Evolutionary conservation across 2,797 vertebrate species (phyloP), one percentile per base, ranked within the genome.

Genomic region (Coracias cyanogaster): DNA sequence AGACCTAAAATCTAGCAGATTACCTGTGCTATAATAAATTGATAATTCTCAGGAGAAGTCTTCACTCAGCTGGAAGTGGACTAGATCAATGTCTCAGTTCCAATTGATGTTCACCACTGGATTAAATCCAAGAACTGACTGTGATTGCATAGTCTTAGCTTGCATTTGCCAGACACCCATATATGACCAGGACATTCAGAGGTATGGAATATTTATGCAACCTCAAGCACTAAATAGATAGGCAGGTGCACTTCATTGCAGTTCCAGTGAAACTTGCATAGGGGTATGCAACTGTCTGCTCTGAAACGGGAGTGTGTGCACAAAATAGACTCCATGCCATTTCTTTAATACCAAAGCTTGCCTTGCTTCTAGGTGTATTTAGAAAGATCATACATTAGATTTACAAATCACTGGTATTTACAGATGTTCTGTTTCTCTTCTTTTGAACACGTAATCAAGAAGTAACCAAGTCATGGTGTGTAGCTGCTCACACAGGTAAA

Each of bases 31-130:
- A 26, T 9, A 78, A 72, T 83, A 48, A 92, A 87, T 77, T 90
- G 73, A 78, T 88, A 86, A 82, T 88, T 83, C 67, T 88, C 83
- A 88, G 82, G 46, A 31, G 55, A 85, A 92, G 33, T 77, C 82
- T 76, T 80, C 0, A 0, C 58, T 82, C 57, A 46, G 54, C 48
- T 70, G 52, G 83, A 74, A 39, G 29, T 39, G 26, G 61, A 14
- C 43, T 66, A 46, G 67, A 41, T 90, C 80, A 54, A 76, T 72
- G 67, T 76, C 15, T 45, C 31, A 10, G 24, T 77, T 94, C 74
- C 57, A 69, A 58, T n/a, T 35, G 51, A 55, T 73, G 49, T 70
- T 72, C 57, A 43, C 29, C 79, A 19, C 1, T 3, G 72, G 55
- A 86, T 69, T 61, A 49, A 89, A 69, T 78, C 74, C 33, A 29